These are phyloP conservation scores for Thecocarcelia acutangulata DNA, from an alignment of 2,888 invertebrate species.

Conservation along the genomic window DNA sequence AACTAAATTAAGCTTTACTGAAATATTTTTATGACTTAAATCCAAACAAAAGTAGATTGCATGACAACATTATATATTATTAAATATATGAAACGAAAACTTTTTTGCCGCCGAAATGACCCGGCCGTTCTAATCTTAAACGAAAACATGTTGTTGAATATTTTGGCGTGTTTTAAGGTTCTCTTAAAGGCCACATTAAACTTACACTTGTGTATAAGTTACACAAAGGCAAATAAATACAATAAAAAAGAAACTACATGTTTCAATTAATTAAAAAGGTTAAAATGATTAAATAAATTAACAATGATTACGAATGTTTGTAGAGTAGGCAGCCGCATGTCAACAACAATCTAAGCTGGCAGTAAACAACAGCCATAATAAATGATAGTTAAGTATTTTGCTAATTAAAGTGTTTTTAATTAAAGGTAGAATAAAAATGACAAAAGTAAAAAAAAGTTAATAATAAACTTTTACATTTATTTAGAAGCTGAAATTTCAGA, in stretches of 20 bases:
- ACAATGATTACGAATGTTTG: conserved; percentile 16
- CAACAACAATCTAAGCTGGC: conserved; percentile 46
- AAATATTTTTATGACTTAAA: conserved; percentile 50
- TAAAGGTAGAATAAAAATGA: no score
- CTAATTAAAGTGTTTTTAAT: not conserved
- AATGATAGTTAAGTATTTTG: conserved; percentile 10
- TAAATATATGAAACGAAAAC: not conserved
- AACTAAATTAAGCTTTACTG: conserved; percentile 58
- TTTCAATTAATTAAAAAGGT: conserved; percentile 67
- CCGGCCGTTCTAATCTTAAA: conserved; percentile 38
- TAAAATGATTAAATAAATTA: conserved; percentile 65
- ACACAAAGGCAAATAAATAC: conserved; percentile 5
- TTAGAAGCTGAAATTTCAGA: no score
- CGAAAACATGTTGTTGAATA: conserved; percentile 21
- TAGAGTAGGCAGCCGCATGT: conserved; percentile 18
- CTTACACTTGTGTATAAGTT: conserved; percentile 45
- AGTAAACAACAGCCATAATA: conserved; percentile 27
- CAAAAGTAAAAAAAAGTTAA: no score
- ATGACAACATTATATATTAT: conserved; percentile 44
- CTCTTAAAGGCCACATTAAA: conserved; percentile 25
- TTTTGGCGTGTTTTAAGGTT: not conserved
- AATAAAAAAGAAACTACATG: conserved; percentile 50
- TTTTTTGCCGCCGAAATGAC: not conserved
- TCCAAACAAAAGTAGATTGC: conserved; percentile 33
- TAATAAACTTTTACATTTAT: no score